These are phyloP conservation scores for Hydra vulgaris DNA, from an alignment of 30 jellyfish, hydroid and myxozoan species.

Conservation along the genomic window DNA sequence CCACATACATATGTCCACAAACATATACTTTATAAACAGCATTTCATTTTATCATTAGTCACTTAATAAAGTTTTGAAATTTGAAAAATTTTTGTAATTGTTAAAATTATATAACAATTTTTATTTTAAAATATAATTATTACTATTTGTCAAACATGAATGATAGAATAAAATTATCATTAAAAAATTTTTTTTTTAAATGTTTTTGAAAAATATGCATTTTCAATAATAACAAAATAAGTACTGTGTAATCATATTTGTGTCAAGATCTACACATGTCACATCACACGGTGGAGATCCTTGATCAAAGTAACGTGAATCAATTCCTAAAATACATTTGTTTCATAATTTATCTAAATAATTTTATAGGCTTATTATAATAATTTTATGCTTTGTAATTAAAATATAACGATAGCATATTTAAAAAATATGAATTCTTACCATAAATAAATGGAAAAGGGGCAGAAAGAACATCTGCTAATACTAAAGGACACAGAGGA, in stretches of 20 bases:
- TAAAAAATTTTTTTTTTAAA: neutral
- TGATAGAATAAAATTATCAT: no score
- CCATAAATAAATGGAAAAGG: conserved; percentile 96
- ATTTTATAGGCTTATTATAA: neutral
- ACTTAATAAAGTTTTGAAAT: no score
- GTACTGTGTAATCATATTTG: conserved; percentile 92
- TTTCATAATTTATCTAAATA: no score
- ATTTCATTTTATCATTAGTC: no score
- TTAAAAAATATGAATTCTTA: conserved; percentile 5
- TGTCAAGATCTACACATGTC: conserved; percentile 98
- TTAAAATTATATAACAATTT: no score
- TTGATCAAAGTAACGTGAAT: conserved; percentile 86
- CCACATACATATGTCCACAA: no score
- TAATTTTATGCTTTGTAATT: neutral
- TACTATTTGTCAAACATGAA: no score
- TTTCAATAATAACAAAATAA: neutral
- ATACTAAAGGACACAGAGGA: conserved; percentile 92
- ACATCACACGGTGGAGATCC: conserved; percentile 96
- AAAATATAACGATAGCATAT: neutral
- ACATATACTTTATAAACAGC: no score
- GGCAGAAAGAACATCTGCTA: conserved; percentile 88
- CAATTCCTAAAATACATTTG: conserved; percentile 64
- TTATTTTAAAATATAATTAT: no score
- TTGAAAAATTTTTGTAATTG: no score
- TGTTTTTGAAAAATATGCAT: neutral